Evolutionary conservation across 2,113 vertebrate genomes (phyloP).

Genomic region (Hydropotes inermis): DNA sequence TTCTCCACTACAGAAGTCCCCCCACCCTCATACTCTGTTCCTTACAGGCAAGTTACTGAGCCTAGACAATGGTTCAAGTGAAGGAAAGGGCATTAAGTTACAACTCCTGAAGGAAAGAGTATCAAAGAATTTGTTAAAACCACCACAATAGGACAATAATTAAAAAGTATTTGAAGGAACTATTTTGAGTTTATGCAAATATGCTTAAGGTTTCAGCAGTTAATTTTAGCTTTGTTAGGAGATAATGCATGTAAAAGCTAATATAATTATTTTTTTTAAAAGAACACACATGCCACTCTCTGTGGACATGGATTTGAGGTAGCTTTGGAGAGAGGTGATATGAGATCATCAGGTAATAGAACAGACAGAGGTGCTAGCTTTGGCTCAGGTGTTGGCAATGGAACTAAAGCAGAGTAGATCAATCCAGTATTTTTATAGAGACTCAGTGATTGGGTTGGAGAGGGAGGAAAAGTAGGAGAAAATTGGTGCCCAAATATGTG

Average conservation of each 20-base stretch:
- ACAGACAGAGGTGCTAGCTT: not conserved
- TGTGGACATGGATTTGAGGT: not conserved
- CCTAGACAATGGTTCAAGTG: not conserved
- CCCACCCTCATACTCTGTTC: not conserved
- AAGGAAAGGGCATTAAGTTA: not conserved
- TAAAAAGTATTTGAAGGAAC: not conserved
- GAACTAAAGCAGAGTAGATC: not conserved
- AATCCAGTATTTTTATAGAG: not conserved
- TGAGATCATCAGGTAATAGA: not conserved
- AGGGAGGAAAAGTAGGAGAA: not conserved
- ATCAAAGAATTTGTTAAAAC: not conserved
- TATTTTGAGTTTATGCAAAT: not conserved
- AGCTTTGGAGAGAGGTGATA: not conserved
- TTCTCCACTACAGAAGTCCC: not conserved
- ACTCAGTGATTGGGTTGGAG: not conserved
- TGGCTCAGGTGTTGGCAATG: not conserved
- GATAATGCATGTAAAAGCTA: not conserved
- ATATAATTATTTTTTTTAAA: not conserved
- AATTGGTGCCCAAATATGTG: not conserved
- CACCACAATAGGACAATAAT: not conserved
- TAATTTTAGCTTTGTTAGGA: slow-evolving; percentile 7
- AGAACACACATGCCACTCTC: not conserved
- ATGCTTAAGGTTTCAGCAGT: not conserved
- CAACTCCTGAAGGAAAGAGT: not conserved
- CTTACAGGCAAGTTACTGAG: not conserved